Base-by-base conservation (phyloP, 2,797 vertebrate genomes). In the Phylloscopus collybita region DNA sequence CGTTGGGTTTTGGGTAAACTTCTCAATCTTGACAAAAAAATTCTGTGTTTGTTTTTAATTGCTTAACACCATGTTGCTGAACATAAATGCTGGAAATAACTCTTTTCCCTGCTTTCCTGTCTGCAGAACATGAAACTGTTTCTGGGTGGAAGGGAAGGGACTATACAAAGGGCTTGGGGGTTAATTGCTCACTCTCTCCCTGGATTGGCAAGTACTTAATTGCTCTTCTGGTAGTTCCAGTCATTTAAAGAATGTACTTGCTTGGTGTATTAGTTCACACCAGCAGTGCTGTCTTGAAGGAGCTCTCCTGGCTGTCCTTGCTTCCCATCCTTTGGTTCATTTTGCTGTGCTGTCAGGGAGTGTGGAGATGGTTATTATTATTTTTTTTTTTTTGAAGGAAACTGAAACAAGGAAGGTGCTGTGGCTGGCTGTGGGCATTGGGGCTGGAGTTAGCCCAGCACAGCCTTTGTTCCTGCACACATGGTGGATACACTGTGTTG, bases 51-150 rank as follows among this genome's bases (percentile, higher is more conserved):
- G 57, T 19, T 91, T 93, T 91, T 80, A 75, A 70, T 95, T 83
- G 62, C 59, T 59, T 90, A 86, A 75, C 40, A 20, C 49, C 26
- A 15, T 56, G 40, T 70, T 88, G 73, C 62, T 84, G 80, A 80
- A 86, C 59, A 92, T 81, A 92, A 97, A 94, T 93, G 56, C 87
- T 95, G 93, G 95, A 91, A 96, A 50, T 91, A 92, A 51, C 65
- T 78, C 72, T 51, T 64, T 54, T 45, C 47, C 57, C 40, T 57
- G 87, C 69, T 92, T 96, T 97, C 91, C 92, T 96, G 87, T 91
- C 80, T 79, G 82, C 62, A 59, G 70, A 76, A 62, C 90, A 47
- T 75, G 30, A 91, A 88, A 87, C 19, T 51, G 3, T 54, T 51
- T 30, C 32, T 69, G 44, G 13, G 12, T 91, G 32, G 87, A 84